phyloP scores from a whole-genome alignment of 2,113 vertebrate species.

The Morphnarchus princeps region DNA sequence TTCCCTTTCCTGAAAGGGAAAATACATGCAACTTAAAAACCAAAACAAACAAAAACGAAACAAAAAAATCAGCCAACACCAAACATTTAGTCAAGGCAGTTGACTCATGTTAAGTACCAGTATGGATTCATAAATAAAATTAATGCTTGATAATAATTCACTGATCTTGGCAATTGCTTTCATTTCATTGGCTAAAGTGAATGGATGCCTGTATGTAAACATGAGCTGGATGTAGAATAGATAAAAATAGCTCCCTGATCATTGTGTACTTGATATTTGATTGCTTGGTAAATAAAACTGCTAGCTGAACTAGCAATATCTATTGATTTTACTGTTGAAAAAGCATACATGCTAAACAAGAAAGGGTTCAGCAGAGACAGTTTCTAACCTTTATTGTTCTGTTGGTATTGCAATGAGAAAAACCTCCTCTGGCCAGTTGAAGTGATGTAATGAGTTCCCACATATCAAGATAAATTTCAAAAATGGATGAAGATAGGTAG shows the following conservation, averaged over 20 bases:
- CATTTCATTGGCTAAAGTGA: background rate
- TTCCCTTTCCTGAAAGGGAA: background rate
- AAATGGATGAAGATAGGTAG: background rate
- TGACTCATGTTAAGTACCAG: background rate
- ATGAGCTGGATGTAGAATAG: background rate
- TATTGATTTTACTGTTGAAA: background rate
- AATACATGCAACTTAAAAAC: background rate
- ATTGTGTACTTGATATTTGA: background rate
- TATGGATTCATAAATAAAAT: background rate
- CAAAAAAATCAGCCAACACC: background rate
- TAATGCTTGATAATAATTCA: background rate
- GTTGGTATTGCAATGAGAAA: background rate
- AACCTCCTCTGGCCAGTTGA: background rate
- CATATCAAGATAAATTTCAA: background rate
- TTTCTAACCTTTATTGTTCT: background rate
- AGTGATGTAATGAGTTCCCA: background rate
- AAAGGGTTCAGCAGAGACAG: background rate
- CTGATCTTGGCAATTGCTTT: background rate
- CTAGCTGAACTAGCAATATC: background rate
- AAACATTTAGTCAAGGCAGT: background rate
- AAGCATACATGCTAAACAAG: background rate
- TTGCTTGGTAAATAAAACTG: background rate
- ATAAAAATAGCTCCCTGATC: background rate
- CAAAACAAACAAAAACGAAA: background rate
- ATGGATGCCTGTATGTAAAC: background rate